Evolutionary conservation across 2,797 vertebrate genomes (phyloP).

Genomic region (Eospalax fontanierii): DNA sequence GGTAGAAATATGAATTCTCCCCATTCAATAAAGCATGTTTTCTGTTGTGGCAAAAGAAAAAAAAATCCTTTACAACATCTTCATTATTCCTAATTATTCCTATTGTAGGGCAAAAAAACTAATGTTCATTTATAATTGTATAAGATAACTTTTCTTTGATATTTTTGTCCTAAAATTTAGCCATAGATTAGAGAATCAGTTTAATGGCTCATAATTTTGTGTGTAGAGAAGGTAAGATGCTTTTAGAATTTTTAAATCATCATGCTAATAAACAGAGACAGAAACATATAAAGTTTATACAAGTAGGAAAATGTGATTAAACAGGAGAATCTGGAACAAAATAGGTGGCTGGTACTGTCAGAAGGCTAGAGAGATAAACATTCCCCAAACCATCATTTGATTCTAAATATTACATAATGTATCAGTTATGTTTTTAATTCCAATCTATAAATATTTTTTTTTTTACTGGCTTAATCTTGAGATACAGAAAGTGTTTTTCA

Average conservation of each 20-base stretch:
- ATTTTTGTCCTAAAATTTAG: conserved; percentile 55
- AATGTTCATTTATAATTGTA: conserved; percentile 37
- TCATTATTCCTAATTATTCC: background rate
- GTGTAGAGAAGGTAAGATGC: conserved; percentile 14
- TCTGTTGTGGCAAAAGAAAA: conserved; percentile 41
- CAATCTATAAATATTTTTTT: background rate
- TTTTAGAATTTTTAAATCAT: conserved; percentile 11
- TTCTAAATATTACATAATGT: background rate
- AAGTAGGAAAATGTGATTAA: conserved; percentile 42
- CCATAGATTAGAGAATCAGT: conserved; percentile 40
- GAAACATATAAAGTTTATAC: background rate
- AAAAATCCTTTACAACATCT: conserved; percentile 49
- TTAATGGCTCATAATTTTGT: conserved; percentile 35
- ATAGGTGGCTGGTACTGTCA: background rate
- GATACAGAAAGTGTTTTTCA: background rate
- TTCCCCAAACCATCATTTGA: background rate
- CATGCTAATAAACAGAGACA: conserved; percentile 44
- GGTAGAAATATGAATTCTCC: conserved; percentile 57
- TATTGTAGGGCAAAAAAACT: conserved; percentile 15
- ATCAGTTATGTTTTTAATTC: background rate
- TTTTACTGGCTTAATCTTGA: background rate
- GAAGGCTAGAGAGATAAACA: background rate
- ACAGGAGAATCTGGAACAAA: background rate
- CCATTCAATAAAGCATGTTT: conserved; percentile 51
- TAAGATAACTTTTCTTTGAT: conserved; percentile 12